Conservation (phyloP, 2,113 vertebrate genomes). For the Climacteris rufus region DNA sequence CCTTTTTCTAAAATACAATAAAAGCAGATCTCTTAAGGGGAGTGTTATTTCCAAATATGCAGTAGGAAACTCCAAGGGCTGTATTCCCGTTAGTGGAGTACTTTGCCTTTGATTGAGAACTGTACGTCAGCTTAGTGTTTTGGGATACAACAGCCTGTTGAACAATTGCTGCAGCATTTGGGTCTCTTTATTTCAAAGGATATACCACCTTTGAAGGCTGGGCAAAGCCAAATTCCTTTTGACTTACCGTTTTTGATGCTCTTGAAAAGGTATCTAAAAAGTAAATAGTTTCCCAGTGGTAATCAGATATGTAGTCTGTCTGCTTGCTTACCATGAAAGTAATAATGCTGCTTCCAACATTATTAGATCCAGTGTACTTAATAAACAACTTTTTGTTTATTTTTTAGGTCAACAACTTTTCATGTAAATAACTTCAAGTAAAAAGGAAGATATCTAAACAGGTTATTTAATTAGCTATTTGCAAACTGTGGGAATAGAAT, state of each 20-base stretch:
- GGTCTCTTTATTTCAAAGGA: background rate
- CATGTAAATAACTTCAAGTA: background rate
- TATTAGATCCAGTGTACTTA: background rate
- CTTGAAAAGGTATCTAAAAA: background rate
- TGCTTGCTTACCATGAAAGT: background rate
- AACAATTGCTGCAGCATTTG: background rate
- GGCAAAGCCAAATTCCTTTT: background rate
- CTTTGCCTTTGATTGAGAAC: background rate
- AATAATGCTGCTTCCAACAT: background rate
- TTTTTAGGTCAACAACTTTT: background rate
- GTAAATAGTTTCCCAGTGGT: background rate
- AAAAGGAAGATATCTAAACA: background rate
- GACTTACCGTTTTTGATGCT: background rate
- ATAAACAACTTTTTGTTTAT: too few relatives aligned
- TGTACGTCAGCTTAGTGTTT: fast-evolving
- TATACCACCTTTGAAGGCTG: background rate
- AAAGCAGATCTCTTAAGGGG: fast-evolving
- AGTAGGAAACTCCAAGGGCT: background rate
- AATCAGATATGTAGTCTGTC: background rate
- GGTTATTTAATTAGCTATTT: background rate
- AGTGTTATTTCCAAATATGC: background rate
- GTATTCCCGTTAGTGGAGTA: background rate
- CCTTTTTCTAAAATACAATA: background rate
- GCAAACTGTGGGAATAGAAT: background rate
- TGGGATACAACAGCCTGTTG: background rate